Evolutionary conservation across 1,140 invertebrate species (phyloP).

Genomic region (Drosophila nasuta): DNA sequence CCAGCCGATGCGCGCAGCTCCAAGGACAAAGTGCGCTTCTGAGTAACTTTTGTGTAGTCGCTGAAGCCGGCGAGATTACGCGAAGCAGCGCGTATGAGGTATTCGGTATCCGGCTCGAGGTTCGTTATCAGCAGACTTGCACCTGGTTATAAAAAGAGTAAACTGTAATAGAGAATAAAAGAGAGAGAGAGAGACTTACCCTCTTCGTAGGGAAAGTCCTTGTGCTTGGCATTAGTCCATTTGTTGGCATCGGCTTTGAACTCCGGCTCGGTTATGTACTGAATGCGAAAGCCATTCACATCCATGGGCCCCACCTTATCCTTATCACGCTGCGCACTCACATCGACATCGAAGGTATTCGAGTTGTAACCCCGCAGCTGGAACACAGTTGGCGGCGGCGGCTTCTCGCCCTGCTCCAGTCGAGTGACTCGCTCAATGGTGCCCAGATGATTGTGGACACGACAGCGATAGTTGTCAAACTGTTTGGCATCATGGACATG

Average conservation of each 20-base stretch:
- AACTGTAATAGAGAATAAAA: background rate
- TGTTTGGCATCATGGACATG: constrained; percentile 84
- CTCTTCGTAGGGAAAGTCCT: constrained; percentile 79
- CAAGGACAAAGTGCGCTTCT: constrained; percentile 71
- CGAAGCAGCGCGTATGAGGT: constrained; percentile 84
- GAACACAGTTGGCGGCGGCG: constrained; percentile 82
- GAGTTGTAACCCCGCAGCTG: constrained; percentile 83
- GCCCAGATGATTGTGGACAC: constrained; percentile 86
- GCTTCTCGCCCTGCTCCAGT: constrained; percentile 86
- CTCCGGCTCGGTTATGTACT: constrained; percentile 77
- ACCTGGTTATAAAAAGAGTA: constrained; percentile 52
- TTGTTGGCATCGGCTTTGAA: constrained; percentile 74
- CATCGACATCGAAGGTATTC: constrained; percentile 84
- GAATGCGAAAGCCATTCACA: constrained; percentile 81
- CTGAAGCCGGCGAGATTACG: constrained; percentile 84
- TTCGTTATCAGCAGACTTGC: constrained; percentile 82
- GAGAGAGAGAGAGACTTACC: constrained; percentile 60
- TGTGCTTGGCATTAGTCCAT: constrained; percentile 81
- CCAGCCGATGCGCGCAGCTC: constrained; percentile 59
- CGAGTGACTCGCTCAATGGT: constrained; percentile 85
- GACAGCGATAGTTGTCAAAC: constrained; percentile 86
- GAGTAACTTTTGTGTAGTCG: constrained; percentile 76
- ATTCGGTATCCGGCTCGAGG: constrained; percentile 81
- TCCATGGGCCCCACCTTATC: constrained; percentile 66
- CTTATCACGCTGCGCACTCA: constrained; percentile 67